phyloP scores from a whole-genome alignment of 2,797 vertebrate genomes.

The Poecilia velifera region DNA sequence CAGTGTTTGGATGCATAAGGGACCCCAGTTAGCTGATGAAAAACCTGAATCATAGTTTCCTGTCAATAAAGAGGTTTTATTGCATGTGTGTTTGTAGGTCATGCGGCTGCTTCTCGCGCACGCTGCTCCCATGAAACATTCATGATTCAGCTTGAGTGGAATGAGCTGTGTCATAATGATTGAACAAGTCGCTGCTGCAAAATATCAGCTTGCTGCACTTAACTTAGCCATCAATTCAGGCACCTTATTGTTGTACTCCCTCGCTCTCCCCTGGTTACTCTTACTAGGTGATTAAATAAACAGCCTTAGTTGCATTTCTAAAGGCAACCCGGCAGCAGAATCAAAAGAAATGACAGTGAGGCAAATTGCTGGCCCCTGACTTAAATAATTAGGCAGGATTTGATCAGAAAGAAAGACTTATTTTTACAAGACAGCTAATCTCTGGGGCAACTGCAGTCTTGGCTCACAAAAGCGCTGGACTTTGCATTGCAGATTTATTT shows the following conservation, averaged over 20 bases:
- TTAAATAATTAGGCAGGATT: constrained; percentile 52
- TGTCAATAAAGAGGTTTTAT: constrained; percentile 30
- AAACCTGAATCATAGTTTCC: constrained; percentile 41
- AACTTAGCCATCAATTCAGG: constrained; percentile 51
- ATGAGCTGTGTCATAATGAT: constrained; percentile 63
- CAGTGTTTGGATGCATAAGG: not conserved
- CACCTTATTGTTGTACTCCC: not conserved
- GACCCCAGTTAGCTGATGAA: constrained; percentile 32
- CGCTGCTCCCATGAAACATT: constrained; percentile 70
- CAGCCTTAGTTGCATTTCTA: constrained; percentile 37
- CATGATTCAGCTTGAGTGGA: constrained; percentile 56
- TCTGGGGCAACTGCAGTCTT: constrained; percentile 59
- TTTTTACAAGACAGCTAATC: constrained; percentile 57
- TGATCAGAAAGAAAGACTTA: constrained; percentile 43
- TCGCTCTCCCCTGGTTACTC: constrained; percentile 33
- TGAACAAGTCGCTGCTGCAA: constrained; percentile 62
- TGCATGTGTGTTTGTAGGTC: constrained; percentile 48
- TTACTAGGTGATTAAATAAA: constrained; percentile 61
- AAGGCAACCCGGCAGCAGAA: constrained; percentile 28
- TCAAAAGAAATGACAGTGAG: constrained; percentile 33
- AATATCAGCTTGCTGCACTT: constrained; percentile 46
- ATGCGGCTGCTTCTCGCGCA: constrained; percentile 41
- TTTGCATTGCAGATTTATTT: constrained; percentile 64
- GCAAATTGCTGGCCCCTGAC: constrained; percentile 34
- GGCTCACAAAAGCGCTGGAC: constrained; percentile 45